These are phyloP conservation scores for Saccostrea echinata DNA, from an alignment of 1,140 invertebrate genomes.

Conservation along the genomic window DNA sequence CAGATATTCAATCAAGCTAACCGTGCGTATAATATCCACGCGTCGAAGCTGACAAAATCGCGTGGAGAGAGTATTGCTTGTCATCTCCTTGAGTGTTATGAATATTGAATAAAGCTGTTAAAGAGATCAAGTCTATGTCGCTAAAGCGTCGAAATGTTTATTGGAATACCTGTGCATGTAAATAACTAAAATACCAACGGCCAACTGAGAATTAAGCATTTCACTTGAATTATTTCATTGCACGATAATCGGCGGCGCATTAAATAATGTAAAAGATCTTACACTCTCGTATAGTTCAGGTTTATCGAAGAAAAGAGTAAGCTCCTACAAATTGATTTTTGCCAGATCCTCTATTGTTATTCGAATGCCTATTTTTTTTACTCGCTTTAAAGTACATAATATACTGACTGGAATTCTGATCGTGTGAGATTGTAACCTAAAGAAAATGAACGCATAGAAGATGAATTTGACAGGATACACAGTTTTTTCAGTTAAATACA, in stretches of 20 bases:
- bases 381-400: slow-evolving; percentile 15
- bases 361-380: slow-evolving; percentile 20
- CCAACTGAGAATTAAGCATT: not conserved
- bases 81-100: slow-evolving; percentile 15
- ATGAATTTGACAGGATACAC: slow-evolving; percentile 27
- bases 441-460: not conserved
- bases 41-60: not conserved
- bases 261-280: slow-evolving; percentile 12
- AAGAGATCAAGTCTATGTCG: not conserved
- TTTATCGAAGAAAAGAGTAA: slow-evolving; percentile 17
- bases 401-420: slow-evolving; percentile 6
- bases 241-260: slow-evolving; percentile 11
- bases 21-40: slow-evolving; percentile 17
- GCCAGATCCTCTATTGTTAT: slow-evolving; percentile 19
- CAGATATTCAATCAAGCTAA: slow-evolving; percentile 9
- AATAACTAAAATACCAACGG: not conserved
- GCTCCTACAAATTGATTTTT: slow-evolving; percentile 18
- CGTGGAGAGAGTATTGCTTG: not conserved
- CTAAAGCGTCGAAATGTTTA: not conserved
- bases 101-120: slow-evolving; percentile 37
- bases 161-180: not conserved
- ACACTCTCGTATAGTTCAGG: not conserved
- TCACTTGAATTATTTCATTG: slow-evolving; percentile 22
- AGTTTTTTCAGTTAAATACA: slow-evolving; percentile 14
- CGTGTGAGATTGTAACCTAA: not conserved